These are phyloP conservation scores for Thripadectes ignobilis DNA, from an alignment of 2,797 vertebrate genomes.

Conservation along the genomic window DNA sequence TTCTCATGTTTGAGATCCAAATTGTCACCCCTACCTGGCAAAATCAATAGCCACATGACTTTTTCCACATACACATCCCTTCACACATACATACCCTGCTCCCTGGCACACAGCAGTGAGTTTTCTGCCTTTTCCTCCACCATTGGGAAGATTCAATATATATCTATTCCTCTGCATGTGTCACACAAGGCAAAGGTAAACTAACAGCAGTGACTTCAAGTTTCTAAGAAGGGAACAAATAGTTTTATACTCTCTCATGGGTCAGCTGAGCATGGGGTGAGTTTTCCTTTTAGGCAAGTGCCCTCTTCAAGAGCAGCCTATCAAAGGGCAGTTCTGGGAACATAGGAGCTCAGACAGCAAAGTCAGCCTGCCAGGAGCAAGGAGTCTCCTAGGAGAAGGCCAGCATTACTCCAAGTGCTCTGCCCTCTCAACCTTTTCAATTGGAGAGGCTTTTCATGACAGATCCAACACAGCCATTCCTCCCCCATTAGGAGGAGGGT, in stretches of 20 bases:
- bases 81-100: not conserved
- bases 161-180: not conserved
- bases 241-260: not conserved
- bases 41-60: not conserved
- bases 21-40: not conserved
- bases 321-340: not conserved
- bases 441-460: not conserved
- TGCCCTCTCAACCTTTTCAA: not conserved
- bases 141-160: not conserved
- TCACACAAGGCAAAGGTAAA: not conserved
- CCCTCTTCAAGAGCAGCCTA: not conserved
- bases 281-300: conserved; percentile 7
- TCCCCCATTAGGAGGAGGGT: not conserved
- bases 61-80: not conserved
- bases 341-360: not conserved
- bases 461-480: not conserved
- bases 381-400: not conserved
- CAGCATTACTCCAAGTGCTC: not conserved
- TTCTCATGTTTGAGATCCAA: not conserved
- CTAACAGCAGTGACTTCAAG: not conserved
- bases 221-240: not conserved
- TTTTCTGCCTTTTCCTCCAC: not conserved
- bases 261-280: not conserved
- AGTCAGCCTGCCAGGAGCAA: conserved; percentile 5
- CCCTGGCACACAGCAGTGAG: not conserved